Conservation (phyloP, 2,113 vertebrate species). For the Takifugu bimaculatus region DNA sequence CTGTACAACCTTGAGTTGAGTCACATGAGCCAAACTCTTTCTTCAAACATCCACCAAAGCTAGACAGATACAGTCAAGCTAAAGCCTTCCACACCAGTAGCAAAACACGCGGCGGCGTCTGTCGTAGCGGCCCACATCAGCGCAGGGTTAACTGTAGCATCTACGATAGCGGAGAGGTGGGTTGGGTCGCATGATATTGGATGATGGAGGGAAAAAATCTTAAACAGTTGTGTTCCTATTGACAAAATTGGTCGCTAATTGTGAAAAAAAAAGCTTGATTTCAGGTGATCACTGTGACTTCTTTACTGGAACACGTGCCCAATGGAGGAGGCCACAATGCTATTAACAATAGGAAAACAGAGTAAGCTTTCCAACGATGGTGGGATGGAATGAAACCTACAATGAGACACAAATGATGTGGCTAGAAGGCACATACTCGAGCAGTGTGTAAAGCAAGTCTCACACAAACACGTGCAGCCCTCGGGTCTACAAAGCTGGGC, state of each 20-base stretch:
- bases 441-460: slow-evolving; percentile 20
- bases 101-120: slow-evolving; percentile 63
- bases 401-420: slow-evolving; percentile 28
- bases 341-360: slow-evolving; percentile 64
- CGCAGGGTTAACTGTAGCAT: slow-evolving; percentile 45
- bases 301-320: slow-evolving; percentile 17
- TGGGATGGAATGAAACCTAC: slow-evolving; percentile 55
- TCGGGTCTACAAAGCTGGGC: slow-evolving; percentile 27
- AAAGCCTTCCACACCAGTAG: slow-evolving; percentile 60
- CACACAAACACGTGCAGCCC: slow-evolving; percentile 32
- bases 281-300: slow-evolving; percentile 1
- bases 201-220: slow-evolving; percentile 36
- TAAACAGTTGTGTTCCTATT: slow-evolving; percentile 62
- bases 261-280: slow-evolving; percentile 18
- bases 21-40: slow-evolving; percentile 45
- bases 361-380: slow-evolving; percentile 18
- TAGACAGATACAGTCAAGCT: slow-evolving; percentile 61
- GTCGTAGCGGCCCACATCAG: slow-evolving; percentile 54
- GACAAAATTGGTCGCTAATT: slow-evolving; percentile 12
- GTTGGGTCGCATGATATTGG: slow-evolving; percentile 59
- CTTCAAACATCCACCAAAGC: slow-evolving; percentile 65
- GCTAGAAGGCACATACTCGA: neutral
- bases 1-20: slow-evolving; percentile 46
- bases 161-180: slow-evolving; percentile 51
- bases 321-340: slow-evolving; percentile 30